These are phyloP conservation scores for Agrochola macilenta DNA, from an alignment of 2,888 invertebrate genomes.

Conservation along the genomic window DNA sequence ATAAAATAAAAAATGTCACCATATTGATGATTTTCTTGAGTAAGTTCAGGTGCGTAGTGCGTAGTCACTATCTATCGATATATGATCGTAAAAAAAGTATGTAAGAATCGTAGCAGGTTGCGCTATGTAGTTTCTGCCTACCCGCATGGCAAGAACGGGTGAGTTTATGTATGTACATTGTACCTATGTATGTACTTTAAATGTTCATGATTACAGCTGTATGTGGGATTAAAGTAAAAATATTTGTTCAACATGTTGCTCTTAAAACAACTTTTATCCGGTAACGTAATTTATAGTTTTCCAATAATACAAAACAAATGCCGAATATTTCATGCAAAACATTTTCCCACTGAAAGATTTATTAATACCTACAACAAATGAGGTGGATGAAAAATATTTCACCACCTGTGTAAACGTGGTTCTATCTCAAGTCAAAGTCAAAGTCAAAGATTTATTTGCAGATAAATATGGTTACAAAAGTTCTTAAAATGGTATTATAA, in stretches of 20 bases:
- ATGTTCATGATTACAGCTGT: not conserved
- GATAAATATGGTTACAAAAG: too few relatives aligned
- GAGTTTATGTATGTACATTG: not conserved
- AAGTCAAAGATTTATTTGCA: too few relatives aligned
- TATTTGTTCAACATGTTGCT: not conserved
- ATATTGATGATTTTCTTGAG: not conserved
- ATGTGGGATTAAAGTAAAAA: not conserved
- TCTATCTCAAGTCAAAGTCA: too few relatives aligned
- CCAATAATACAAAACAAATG: conserved; percentile 23
- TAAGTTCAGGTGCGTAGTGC: not conserved
- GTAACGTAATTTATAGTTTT: conserved; percentile 19
- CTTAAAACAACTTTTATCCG: conserved; percentile 1
- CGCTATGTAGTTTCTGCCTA: not conserved
- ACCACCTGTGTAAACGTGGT: not conserved
- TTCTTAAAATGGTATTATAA: too few relatives aligned
- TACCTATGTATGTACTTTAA: not conserved
- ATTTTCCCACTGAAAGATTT: not conserved
- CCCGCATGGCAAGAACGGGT: not conserved
- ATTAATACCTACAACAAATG: conserved; percentile 8
- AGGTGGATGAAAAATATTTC: not conserved
- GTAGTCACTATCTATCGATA: not conserved
- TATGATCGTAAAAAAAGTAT: not conserved
- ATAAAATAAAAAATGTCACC: too few relatives aligned
- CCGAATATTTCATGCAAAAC: conserved; percentile 2
- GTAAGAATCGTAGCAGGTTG: not conserved